Evolutionary conservation across 2,113 vertebrate species (phyloP), one percentile per base, ranked within the genome.

Genomic region (Parotia lawesii): DNA sequence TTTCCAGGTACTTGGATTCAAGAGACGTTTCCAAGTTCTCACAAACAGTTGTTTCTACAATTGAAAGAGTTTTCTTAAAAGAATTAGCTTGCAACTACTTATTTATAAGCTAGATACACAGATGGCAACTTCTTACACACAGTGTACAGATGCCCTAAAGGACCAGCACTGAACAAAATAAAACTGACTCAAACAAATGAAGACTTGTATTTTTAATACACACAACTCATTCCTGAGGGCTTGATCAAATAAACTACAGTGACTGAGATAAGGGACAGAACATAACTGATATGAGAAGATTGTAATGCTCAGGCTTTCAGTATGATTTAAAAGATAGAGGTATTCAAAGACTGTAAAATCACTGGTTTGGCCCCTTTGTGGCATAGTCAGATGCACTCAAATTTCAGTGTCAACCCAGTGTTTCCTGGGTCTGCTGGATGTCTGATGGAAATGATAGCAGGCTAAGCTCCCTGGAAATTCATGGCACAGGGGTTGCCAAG

Each of bases 81-180:
- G 21, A 90, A 53, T 76, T 79, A 57, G 31, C 50, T 93, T 84
- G 53, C 84, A 87, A 81, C 45, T 91, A 90, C 86, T 73, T 76
- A 71, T 54, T 84, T 54, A 92, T 71, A 95, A 77, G 65, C 65
- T 85, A 95, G 61, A 77, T 70, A 83, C 40, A 80, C 56, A 86
- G 90, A 89, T 53, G 53, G 57, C 57, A 93, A 78, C 44, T 90
- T 87, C 73, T 57, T 53, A 92, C 44, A 48, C 56, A 25, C 15
- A 48, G 76, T 78, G 73, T 87, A 71, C 76, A 82, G 94, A 84
- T 67, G 79, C 65, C 69, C 51, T 71, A 0, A 84, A 90, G 45
- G 37, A 89, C 42, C 70, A 90, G 76, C 80, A 80, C 15, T 3
- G 1, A 90, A 87, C 57, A 90, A 94, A 90, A 42, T 13, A 89